Evolutionary conservation across 1,140 invertebrate genomes (phyloP).

Genomic region (Mercenaria mercenaria): DNA sequence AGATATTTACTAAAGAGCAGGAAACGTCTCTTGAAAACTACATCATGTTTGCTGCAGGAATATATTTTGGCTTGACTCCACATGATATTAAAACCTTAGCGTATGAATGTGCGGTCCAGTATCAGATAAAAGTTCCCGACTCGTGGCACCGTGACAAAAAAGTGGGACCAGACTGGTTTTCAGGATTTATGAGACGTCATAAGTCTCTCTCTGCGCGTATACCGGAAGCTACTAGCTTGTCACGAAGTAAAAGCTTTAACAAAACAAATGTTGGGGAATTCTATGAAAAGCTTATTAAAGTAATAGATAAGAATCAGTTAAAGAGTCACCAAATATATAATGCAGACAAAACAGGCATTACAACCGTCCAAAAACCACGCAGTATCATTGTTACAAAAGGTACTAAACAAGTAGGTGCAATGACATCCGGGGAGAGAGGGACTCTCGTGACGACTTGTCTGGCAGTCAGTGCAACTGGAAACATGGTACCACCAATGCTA

Average conservation of each 20-base stretch:
- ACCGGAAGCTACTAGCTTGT: background rate
- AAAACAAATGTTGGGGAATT: background rate
- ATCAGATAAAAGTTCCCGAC: background rate
- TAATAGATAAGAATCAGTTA: background rate
- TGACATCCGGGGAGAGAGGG: background rate
- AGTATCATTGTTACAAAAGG: background rate
- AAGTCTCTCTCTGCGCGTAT: background rate
- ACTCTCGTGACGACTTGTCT: conserved; percentile 45
- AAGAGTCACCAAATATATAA: background rate
- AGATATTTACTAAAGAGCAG: background rate
- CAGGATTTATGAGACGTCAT: background rate
- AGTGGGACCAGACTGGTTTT: conserved; percentile 21
- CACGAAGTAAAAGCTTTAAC: background rate
- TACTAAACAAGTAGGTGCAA: background rate
- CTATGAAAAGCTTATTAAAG: background rate
- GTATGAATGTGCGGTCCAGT: background rate
- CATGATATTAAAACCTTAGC: background rate
- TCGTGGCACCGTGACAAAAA: background rate
- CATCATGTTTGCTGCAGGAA: background rate
- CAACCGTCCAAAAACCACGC: background rate
- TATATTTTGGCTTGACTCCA: background rate
- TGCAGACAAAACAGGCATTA: background rate
- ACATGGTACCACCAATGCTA: conserved; percentile 77
- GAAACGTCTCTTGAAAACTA: background rate
- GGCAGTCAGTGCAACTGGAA: conserved; percentile 70